Conservation (phyloP, 2,888 invertebrate genomes). For the Didymodactylos carnosus region DNA sequence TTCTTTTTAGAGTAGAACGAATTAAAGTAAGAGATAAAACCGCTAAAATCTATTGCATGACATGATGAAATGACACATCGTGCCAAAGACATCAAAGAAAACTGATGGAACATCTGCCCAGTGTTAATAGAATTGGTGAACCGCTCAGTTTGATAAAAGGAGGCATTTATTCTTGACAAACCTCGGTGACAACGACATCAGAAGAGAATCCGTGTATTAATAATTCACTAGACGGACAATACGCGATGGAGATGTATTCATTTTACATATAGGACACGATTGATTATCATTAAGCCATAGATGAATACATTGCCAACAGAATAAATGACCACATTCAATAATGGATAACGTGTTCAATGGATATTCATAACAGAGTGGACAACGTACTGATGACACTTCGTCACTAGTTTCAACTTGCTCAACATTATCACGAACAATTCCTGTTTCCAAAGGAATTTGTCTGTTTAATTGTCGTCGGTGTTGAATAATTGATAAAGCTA, state of each 20-base stretch:
- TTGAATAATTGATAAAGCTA: background rate
- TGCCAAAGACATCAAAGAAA: too few species aligned
- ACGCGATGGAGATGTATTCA: background rate
- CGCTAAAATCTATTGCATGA: too few species aligned
- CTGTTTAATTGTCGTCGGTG: background rate
- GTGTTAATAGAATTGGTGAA: too few species aligned
- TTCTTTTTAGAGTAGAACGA: too few species aligned
- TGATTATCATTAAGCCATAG: background rate
- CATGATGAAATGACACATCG: too few species aligned
- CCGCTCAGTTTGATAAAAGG: too few species aligned
- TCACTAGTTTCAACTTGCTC: background rate
- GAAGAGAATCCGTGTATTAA: too few species aligned
- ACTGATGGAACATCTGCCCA: too few species aligned
- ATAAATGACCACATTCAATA: background rate
- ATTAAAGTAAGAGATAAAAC: too few species aligned
- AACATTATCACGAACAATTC: background rate
- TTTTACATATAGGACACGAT: background rate
- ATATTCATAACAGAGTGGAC: background rate
- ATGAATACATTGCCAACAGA: conserved; percentile 1
- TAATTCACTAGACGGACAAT: background rate
- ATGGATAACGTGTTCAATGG: background rate
- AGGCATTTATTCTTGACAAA: too few species aligned
- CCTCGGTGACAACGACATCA: too few species aligned
- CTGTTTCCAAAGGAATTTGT: background rate
- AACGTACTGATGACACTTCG: background rate